These are phyloP conservation scores for Labeo rohita DNA, from an alignment of 2,113 vertebrate species.

Conservation along the genomic window DNA sequence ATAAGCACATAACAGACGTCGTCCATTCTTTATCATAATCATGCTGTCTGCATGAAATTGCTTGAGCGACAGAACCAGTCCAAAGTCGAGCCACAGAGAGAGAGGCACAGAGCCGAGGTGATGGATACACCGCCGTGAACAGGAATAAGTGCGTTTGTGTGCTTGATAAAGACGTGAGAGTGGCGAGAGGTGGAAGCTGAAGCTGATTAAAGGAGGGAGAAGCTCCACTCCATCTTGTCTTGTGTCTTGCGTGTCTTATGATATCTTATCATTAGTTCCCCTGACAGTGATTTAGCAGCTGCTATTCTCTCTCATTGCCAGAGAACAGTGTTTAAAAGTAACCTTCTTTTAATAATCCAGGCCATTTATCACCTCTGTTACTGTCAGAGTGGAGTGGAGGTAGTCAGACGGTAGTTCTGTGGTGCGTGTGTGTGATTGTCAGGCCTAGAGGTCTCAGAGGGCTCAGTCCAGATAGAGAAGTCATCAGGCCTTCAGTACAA, in stretches of 20 bases:
- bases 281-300: constrained; percentile 76
- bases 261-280: constrained; percentile 81
- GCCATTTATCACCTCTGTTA: constrained; percentile 74
- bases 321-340: constrained; percentile 74
- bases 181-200: constrained; percentile 51
- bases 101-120: constrained; percentile 18
- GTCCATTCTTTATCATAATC: constrained; percentile 61
- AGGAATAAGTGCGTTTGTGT: constrained; percentile 65
- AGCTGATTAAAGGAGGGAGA: constrained; percentile 58
- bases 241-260: constrained; percentile 74
- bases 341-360: constrained; percentile 81
- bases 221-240: constrained; percentile 73
- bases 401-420: constrained; percentile 61
- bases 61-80: constrained; percentile 40
- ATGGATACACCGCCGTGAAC: constrained; percentile 63
- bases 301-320: constrained; percentile 52
- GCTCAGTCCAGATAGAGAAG: neutral
- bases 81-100: constrained; percentile 43
- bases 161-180: constrained; percentile 75
- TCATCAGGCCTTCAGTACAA: neutral
- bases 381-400: constrained; percentile 65
- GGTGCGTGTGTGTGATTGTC: constrained; percentile 8
- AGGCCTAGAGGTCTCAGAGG: constrained; percentile 7
- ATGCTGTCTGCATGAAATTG: constrained; percentile 43
- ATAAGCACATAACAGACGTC: constrained; percentile 27